A percentile compares a stretch with the other conserved stretches of the same genome.
These are phyloP conservation scores for Suricata suricatta DNA, from an alignment of 2,113 vertebrate species.

Conservation along the genomic window DNA sequence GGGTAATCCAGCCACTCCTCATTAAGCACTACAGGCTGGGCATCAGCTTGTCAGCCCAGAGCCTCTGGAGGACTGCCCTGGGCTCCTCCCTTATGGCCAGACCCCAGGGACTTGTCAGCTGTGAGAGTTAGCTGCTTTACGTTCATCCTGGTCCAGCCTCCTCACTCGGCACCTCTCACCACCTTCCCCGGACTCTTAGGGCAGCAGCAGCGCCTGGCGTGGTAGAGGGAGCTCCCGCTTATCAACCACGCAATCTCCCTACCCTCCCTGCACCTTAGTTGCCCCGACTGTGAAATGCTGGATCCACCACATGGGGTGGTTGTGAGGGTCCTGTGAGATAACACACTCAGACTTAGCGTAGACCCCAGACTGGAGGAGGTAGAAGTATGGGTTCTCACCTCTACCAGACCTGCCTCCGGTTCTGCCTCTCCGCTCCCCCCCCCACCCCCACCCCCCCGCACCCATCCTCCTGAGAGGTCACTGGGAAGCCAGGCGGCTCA, in stretches of 20 bases:
- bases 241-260: background rate
- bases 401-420: background rate
- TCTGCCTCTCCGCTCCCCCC: no score
- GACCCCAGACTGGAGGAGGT: background rate
- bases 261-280: background rate
- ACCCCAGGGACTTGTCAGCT: background rate
- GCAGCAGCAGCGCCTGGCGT: background rate
- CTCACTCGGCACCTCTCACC: background rate
- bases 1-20: background rate
- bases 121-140: background rate
- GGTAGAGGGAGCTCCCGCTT: background rate
- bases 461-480: background rate
- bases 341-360: background rate
- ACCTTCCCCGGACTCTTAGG: background rate
- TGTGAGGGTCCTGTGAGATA: background rate
- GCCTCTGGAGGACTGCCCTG: background rate
- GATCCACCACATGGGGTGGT: background rate
- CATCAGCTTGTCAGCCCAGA: background rate
- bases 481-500: background rate
- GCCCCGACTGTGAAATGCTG: background rate
- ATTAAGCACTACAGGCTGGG: background rate
- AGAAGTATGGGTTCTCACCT: background rate
- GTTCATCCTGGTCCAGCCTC: background rate
- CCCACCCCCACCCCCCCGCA: no score
- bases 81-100: background rate